Conservation (phyloP, 2,113 vertebrate genomes). For the Pithys albifrons region DNA sequence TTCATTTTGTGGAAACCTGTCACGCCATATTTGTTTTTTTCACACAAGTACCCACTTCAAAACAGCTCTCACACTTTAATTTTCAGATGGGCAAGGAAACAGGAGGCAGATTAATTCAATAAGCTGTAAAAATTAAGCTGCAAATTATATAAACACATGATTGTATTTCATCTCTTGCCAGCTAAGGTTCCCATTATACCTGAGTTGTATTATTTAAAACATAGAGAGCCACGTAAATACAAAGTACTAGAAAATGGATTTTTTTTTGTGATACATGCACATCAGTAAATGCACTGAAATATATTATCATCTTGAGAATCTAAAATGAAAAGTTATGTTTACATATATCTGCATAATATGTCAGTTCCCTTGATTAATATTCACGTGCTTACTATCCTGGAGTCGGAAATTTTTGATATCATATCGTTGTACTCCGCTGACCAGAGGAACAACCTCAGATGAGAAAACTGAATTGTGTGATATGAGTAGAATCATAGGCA, state of each 20-base stretch:
- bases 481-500: neutral
- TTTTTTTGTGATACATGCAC: neutral
- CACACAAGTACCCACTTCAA: neutral
- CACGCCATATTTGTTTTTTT: neutral
- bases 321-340: neutral
- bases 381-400: neutral
- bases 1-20: neutral
- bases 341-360: neutral
- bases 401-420: neutral
- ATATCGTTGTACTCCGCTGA: neutral
- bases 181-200: neutral
- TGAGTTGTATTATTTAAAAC: neutral
- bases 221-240: neutral
- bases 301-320: neutral
- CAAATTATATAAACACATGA: neutral
- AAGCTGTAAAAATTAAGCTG: neutral
- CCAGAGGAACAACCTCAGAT: neutral
- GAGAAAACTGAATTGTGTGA: neutral
- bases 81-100: neutral
- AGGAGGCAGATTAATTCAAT: neutral
- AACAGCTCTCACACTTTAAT: neutral
- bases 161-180: neutral
- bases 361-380: neutral
- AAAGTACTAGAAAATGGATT: neutral
- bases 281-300: neutral